Percentiles rank a stretch among this genome's conserved stretches.
Conservation (phyloP, 64 coral and sea anemone species). For the Trachythela sp. region DNA sequence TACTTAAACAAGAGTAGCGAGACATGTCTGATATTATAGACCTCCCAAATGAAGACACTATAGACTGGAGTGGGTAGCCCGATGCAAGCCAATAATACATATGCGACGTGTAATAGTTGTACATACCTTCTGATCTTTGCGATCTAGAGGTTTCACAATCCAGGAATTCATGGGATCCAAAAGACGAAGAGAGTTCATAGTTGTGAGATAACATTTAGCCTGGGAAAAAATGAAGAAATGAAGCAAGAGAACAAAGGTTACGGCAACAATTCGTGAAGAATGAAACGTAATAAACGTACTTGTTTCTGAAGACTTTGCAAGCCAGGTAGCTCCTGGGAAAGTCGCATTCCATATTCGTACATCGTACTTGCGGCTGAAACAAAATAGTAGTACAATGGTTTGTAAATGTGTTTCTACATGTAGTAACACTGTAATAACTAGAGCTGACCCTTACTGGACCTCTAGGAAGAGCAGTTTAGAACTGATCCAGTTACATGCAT, state of each 20-base stretch:
- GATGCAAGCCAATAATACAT: too few species aligned
- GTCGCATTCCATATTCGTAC: constrained; percentile 86
- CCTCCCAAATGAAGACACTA: too few species aligned
- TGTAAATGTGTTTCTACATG: too few species aligned
- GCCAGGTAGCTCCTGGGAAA: constrained; percentile 78
- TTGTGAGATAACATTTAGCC: constrained; percentile 96
- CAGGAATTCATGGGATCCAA: constrained; percentile 85
- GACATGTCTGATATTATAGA: too few species aligned
- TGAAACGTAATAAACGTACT: constrained; percentile 32
- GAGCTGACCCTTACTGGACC: too few species aligned
- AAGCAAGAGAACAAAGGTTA: not conserved
- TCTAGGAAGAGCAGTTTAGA: not conserved
- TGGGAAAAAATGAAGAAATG: constrained; percentile 7
- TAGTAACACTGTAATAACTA: too few species aligned
- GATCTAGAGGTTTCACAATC: constrained; percentile 91
- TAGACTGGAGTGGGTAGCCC: too few species aligned
- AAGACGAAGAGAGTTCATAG: constrained; percentile 82
- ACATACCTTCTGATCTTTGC: not conserved
- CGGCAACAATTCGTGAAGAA: not conserved
- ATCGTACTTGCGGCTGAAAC: constrained; percentile 77
- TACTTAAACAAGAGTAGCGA: too few species aligned
- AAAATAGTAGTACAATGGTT: not conserved
- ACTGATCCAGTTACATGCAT: too few species aligned
- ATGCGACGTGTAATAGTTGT: too few species aligned
- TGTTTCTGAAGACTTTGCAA: constrained; percentile 82